A percentile compares a stretch with the other conserved stretches of the same genome.
Conservation (phyloP, 2,888 invertebrate genomes). For the Cheilosia vernalis region DNA sequence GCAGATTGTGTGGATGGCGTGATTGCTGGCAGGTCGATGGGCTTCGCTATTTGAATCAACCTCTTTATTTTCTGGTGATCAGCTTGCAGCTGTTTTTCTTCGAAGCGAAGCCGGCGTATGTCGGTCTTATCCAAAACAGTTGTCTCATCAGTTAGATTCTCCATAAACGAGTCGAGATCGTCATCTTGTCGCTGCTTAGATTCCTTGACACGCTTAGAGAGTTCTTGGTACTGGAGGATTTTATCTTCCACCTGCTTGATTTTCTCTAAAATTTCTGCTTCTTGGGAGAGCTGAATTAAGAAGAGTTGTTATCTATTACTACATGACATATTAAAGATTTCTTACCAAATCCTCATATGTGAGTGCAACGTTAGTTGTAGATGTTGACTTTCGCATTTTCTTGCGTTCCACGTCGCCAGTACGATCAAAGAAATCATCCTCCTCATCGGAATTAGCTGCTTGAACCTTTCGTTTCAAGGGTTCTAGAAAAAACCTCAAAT, state of each 20-base stretch:
- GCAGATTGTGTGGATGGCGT: constrained; percentile 78
- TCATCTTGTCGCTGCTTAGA: constrained; percentile 84
- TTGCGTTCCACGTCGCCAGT: constrained; percentile 96
- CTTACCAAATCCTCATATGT: constrained; percentile 88
- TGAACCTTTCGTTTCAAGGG: constrained; percentile 91
- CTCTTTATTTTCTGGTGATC: constrained; percentile 89
- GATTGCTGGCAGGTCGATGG: constrained; percentile 85
- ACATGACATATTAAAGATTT: constrained; percentile 53
- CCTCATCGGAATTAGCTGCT: constrained; percentile 95
- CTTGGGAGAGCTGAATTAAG: constrained; percentile 79
- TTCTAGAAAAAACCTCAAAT: constrained; percentile 84
- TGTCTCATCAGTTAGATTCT: constrained; percentile 85
- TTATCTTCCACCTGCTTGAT: constrained; percentile 85
- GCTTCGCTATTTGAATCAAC: constrained; percentile 90
- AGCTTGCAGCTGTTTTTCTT: constrained; percentile 87
- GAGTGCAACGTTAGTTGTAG: constrained; percentile 80
- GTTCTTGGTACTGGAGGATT: constrained; percentile 83
- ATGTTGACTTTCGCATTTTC: constrained; percentile 86
- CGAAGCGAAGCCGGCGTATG: constrained; percentile 85
- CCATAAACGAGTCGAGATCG: constrained; percentile 94
- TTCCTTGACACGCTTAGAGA: constrained; percentile 81
- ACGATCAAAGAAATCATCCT: constrained; percentile 97
- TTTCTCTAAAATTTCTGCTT: constrained; percentile 84
- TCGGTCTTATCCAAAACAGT: constrained; percentile 87
- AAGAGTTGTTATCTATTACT: background rate